These are phyloP conservation scores for Limnephilus auricula DNA, from an alignment of 2,888 invertebrate genomes.

Conservation along the genomic window DNA sequence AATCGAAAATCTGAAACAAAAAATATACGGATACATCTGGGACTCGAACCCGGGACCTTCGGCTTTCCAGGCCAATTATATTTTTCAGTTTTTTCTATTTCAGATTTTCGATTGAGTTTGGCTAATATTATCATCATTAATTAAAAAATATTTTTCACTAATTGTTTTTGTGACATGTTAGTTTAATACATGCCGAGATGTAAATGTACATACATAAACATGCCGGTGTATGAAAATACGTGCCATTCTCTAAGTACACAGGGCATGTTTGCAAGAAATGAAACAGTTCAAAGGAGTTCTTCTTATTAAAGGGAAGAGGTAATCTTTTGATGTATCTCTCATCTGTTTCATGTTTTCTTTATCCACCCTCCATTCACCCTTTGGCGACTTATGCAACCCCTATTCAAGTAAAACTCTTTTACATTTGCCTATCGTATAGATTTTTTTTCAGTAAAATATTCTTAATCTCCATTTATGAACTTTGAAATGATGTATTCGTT, in stretches of 20 bases:
- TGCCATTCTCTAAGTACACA: neutral
- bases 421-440: neutral
- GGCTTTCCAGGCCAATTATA: too few species aligned
- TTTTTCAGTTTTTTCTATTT: too few species aligned
- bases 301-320: conserved; percentile 52
- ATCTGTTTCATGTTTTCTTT: conserved; percentile 59
- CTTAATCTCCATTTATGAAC: neutral
- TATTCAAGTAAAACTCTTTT: conserved; percentile 15
- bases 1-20: too few species aligned
- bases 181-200: neutral
- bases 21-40: too few species aligned
- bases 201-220: neutral
- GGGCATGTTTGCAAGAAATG: neutral
- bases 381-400: conserved; percentile 31
- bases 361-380: conserved; percentile 4
- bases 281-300: conserved; percentile 7
- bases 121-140: too few species aligned
- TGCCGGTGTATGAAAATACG: neutral
- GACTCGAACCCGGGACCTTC: too few species aligned
- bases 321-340: conserved; percentile 62
- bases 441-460: neutral
- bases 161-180: neutral
- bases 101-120: too few species aligned
- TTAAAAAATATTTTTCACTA: too few species aligned
- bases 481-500: neutral